A percentile compares a stretch with the other conserved stretches of the same genome.
Conservation (phyloP, 2,888 invertebrate species). For the Junonia oenone region DNA sequence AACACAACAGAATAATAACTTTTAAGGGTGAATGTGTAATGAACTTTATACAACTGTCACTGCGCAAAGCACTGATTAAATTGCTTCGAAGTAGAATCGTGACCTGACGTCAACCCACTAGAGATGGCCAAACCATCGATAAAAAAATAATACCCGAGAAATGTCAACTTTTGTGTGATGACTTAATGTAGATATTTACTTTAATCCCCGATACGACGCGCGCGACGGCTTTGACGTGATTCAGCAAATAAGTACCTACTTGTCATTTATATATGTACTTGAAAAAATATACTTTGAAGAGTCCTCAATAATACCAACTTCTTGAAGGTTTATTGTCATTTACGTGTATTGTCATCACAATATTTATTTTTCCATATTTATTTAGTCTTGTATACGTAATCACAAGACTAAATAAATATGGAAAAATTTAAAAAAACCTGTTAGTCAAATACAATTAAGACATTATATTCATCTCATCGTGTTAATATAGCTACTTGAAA, state of each 20-base stretch:
- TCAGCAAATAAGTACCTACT: constrained; percentile 10
- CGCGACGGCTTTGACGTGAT: constrained; percentile 9
- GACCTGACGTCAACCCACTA: constrained; percentile 53
- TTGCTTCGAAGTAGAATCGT: constrained; percentile 51
- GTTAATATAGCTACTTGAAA: too few species aligned
- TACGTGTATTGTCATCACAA: too few species aligned
- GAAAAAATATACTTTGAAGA: neutral
- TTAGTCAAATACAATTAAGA: too few species aligned
- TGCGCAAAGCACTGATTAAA: constrained; percentile 50
- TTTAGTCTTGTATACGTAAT: too few species aligned
- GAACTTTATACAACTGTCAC: constrained; percentile 49
- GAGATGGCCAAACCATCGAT: constrained; percentile 33
- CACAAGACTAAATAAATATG: too few species aligned
- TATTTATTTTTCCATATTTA: too few species aligned
- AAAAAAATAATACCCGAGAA: constrained; percentile 25
- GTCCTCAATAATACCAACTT: neutral
- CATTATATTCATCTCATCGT: too few species aligned
- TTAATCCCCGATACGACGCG: constrained; percentile 2
- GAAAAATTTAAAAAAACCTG: too few species aligned
- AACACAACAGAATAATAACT: too few species aligned
- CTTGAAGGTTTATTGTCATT: neutral
- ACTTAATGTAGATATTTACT: constrained; percentile 17
- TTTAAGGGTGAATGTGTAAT: neutral
- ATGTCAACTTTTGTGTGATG: constrained; percentile 24
- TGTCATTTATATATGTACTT: neutral